Percentiles rank a stretch among this genome's conserved stretches.
Evolutionary conservation across 2,888 invertebrate species (phyloP).

Genomic region (Lysandra bellargus): DNA sequence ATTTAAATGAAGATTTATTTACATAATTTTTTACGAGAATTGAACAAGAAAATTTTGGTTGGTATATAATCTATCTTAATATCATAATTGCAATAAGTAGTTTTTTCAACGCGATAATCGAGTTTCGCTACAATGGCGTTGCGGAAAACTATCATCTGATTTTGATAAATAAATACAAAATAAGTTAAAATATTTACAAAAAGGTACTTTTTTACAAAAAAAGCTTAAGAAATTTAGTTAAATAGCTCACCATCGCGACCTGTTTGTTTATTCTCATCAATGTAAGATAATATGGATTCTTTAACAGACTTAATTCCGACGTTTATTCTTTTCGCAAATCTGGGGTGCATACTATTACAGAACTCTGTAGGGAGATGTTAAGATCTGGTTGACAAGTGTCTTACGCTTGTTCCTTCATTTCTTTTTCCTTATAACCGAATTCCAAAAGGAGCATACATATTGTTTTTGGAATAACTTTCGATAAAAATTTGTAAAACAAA

Average conservation of each 20-base stretch:
- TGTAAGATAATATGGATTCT: constrained; percentile 13
- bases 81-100: no score
- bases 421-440: constrained; percentile 2
- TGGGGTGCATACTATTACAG: constrained; percentile 25
- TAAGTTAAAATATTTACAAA: not conserved
- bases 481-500: no score
- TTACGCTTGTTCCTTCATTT: constrained; percentile 8
- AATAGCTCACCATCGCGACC: not conserved
- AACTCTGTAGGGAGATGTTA: constrained; percentile 12
- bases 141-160: no score
- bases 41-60: no score
- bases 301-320: constrained; percentile 17
- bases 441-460: not conserved
- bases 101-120: no score
- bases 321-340: not conserved
- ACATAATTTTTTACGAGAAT: no score
- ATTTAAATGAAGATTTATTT: no score
- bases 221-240: not conserved
- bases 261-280: not conserved
- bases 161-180: no score
- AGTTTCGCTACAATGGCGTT: no score
- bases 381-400: constrained; percentile 24
- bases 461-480: no score
- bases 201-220: not conserved
- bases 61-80: no score